Percentiles rank a stretch among this genome's conserved stretches.
phyloP scores from a whole-genome alignment of 2,888 invertebrate genomes.

The Acanthosepion esculentum region DNA sequence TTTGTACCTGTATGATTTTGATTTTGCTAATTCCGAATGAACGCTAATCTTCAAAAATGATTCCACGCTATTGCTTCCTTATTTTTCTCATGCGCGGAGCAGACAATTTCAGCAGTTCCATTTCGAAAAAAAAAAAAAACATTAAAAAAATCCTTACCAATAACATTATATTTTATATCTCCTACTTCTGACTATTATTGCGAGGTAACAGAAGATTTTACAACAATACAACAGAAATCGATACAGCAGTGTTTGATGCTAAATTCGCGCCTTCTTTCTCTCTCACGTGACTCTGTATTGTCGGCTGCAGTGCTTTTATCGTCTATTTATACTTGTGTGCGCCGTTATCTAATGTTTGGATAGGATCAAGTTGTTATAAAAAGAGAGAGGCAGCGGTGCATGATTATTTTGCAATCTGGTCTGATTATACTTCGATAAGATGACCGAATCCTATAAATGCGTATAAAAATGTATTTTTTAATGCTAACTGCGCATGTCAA shows the following conservation, averaged over 20 bases:
- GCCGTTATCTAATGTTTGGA: neutral
- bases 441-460: neutral
- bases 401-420: constrained; percentile 8
- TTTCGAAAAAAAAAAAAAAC: neutral
- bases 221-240: neutral
- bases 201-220: neutral
- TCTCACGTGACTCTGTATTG: neutral
- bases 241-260: neutral
- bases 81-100: too few relatives aligned
- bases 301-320: neutral
- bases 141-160: neutral
- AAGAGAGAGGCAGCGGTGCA: neutral
- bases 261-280: neutral
- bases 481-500: neutral
- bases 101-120: too few relatives aligned
- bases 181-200: neutral
- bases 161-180: neutral
- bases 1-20: too few relatives aligned
- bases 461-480: neutral
- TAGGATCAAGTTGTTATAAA: constrained; percentile 11
- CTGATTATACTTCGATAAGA: constrained; percentile 33
- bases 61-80: too few relatives aligned
- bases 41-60: too few relatives aligned
- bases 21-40: too few relatives aligned
- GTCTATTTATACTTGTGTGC: neutral